Base-by-base conservation (phyloP, 2,888 invertebrate genomes). In the Lycophotia porphyrea region DNA sequence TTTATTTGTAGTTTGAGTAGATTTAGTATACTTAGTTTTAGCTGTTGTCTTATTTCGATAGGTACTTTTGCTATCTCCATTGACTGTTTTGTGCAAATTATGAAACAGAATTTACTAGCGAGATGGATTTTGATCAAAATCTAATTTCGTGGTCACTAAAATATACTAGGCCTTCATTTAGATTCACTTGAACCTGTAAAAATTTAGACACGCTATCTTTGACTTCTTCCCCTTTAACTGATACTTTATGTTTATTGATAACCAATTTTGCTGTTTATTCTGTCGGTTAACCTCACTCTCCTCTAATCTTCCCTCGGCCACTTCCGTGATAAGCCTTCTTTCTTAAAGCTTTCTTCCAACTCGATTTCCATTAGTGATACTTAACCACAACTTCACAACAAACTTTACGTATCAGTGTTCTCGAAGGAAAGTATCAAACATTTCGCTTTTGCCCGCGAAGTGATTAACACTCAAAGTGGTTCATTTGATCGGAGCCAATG, bases 391-490 rank as follows among this genome's bases (percentile, higher is more conserved):
- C 81, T 85, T 83, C 82, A 82, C 74, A 85, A 78, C 70, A 58
- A 73, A 75, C 80, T 47, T 64, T 9, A 68, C 49, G 21, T 81
- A 71, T 71, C 75, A 49, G 65, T 64, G 71, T 72, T 73, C 64
- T 81, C 42, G 31, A 85, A 84, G 75, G 86, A 88, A 88, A 88
- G 86, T 81, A 73, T 81, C 31, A 78, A 71, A 83, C 83, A 77
- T 82, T 88, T 83, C 73, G 84, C 86, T 85, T 79, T 73, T 80
- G 75, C 86, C 77, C 71, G 90, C 89, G 88, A 91, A 93, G 92
- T 93, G 90, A 93, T 93, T 93, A 93, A 93, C 93, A 91, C 93
- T 90, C 84, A 71, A 91, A 92, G 89, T 91, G 88, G 90, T 91
- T 87, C 91, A 90, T 89, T 92, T 91, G 93, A 93, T 93, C 92